Evolutionary conservation across 1,140 invertebrate species (phyloP).

Genomic region (Cyclargus thomasi): DNA sequence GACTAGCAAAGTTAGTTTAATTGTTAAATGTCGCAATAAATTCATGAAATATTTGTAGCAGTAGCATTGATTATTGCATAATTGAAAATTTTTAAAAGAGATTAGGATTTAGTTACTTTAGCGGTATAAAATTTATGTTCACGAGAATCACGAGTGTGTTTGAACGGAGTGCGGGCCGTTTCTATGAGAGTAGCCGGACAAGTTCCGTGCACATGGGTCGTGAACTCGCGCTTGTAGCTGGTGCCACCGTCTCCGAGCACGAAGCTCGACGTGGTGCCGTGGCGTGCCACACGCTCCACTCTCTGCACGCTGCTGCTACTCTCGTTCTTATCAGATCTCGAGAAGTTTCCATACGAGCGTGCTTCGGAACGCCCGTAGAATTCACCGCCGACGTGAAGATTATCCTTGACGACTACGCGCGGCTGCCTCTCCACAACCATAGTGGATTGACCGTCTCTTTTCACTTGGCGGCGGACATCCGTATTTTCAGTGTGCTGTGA

Average conservation of each 20-base stretch:
- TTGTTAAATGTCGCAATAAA: constrained; percentile 22
- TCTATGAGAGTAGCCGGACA: constrained; percentile 87
- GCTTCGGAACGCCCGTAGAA: constrained; percentile 80
- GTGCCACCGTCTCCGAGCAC: constrained; percentile 80
- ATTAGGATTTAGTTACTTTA: constrained; percentile 56
- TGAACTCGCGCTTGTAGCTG: constrained; percentile 86
- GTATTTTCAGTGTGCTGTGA: constrained; percentile 66
- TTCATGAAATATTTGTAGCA: constrained; percentile 26
- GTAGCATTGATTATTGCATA: constrained; percentile 21
- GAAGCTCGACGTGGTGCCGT: constrained; percentile 83
- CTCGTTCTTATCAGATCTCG: constrained; percentile 66
- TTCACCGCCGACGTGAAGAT: constrained; percentile 81
- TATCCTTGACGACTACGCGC: constrained; percentile 77
- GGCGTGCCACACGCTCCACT: constrained; percentile 73
- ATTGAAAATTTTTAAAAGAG: constrained; percentile 38
- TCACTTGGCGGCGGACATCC: constrained; percentile 58
- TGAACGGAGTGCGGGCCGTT: constrained; percentile 82
- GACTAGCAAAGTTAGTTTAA: constrained; percentile 53
- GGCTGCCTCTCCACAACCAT: constrained; percentile 73
- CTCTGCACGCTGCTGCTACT: constrained; percentile 64
- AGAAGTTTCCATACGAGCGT: constrained; percentile 81
- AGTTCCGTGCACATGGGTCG: constrained; percentile 80
- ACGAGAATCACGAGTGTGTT: constrained; percentile 86
- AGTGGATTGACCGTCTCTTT: constrained; percentile 66
- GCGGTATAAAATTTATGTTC: constrained; percentile 89